Base-by-base conservation (phyloP, 2,888 invertebrate species). In the Volucella inflata region DNA sequence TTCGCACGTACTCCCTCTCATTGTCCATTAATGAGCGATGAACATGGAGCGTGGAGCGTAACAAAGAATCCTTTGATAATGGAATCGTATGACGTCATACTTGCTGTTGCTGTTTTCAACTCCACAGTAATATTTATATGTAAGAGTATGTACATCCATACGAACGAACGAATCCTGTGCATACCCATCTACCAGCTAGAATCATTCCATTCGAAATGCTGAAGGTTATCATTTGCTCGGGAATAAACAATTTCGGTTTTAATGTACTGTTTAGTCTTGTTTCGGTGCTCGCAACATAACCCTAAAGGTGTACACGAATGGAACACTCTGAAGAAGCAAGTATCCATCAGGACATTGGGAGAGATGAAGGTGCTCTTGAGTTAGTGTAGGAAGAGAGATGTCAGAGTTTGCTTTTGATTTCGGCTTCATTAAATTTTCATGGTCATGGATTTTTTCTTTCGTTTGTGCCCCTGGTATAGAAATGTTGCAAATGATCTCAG, bases 11-110 rank as follows among this genome's bases (percentile, higher is more conserved):
- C 51, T 70, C 36, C 46, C 16, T 11, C 62, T 59, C 70, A 64
- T 74, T 74, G 51, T 62, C 51, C 64, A 74, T 83, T 83, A 83
- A 83, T 83, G 70, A 74, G 78, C 70, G 36, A 78, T 74, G 77
- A 68, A 50, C 42, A 30, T 6, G 6, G 30, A 30, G 53, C 44
- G 36, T 16, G n/a, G 51, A 38, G 44, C 40, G 51, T 30, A 46
- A 50, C 67, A 70, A 57, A 51, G 65, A 59, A 71, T 72, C 74
- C 83, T 57, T 16, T 59, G 83, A 36, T 74, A 78, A 83, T 78
- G 68, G 71, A 57, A 62, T 78, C 57, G 17, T 57, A 62, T 83
- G 83, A 78, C 83, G 83, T 79, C 83, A 83, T 42, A 30, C 30
- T 30, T 30, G 30, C 30, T 30, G 30, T 30, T 30, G 30, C 30